Evolutionary conservation across 2,797 vertebrate species (phyloP).

Genomic region (Sebastes aleutianus): DNA sequence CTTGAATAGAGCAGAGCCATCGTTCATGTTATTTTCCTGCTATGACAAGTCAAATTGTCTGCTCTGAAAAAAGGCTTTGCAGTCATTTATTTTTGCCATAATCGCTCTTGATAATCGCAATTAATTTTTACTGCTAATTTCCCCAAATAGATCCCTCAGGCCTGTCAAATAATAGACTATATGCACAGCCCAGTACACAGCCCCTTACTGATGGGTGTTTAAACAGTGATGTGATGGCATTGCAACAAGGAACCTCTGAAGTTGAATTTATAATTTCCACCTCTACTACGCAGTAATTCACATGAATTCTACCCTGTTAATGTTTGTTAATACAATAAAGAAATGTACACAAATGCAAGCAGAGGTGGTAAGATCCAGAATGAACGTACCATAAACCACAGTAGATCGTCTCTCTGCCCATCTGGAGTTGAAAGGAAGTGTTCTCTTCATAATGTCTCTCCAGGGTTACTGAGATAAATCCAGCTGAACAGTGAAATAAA

Average conservation of each 20-base stretch:
- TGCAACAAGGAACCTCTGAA: background rate
- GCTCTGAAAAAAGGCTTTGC: background rate
- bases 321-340: background rate
- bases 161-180: background rate
- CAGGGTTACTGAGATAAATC: background rate
- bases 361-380: background rate
- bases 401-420: constrained; percentile 80
- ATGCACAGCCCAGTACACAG: background rate
- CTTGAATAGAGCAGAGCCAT: background rate
- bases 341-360: background rate
- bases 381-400: constrained; percentile 82
- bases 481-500: background rate
- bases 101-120: background rate
- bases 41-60: background rate
- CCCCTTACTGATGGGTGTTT: background rate
- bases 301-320: background rate
- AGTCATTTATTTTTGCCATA: no score
- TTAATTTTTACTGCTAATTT: background rate
- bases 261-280: background rate
- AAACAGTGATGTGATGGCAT: background rate
- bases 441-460: constrained; percentile 65
- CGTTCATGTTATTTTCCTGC: background rate
- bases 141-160: background rate
- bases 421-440: constrained; percentile 57
- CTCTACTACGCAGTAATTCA: background rate